phyloP scores from a whole-genome alignment of 2,888 invertebrate genomes.

The Oscheius sp. region DNA sequence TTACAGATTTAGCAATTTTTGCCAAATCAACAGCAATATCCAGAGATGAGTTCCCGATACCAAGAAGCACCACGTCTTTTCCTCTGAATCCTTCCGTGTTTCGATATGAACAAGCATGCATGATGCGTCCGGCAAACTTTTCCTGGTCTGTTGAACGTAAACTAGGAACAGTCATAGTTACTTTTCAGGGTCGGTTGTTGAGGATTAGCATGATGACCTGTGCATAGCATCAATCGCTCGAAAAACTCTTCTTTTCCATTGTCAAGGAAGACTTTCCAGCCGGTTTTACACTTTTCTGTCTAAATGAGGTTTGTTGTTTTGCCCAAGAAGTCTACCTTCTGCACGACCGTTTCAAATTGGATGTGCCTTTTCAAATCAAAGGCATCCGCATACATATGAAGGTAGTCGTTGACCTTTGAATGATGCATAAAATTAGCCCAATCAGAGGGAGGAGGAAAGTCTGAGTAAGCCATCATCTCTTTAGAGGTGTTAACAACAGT shows the following conservation, averaged over 20 bases:
- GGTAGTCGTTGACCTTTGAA: constrained; percentile 61
- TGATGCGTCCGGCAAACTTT: constrained; percentile 64
- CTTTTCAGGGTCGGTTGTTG: constrained; percentile 72
- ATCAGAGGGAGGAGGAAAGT: constrained; percentile 68
- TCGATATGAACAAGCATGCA: constrained; percentile 71
- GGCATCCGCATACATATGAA: constrained; percentile 66
- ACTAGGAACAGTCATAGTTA: constrained; percentile 14
- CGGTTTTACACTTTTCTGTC: constrained; percentile 48
- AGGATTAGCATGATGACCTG: constrained; percentile 76
- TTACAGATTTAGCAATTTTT: constrained; percentile 67
- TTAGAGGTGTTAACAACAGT: constrained; percentile 75
- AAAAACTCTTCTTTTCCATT: constrained; percentile 68
- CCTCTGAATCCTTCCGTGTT: constrained; percentile 71
- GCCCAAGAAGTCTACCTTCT: constrained; percentile 52
- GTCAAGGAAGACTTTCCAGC: constrained; percentile 56
- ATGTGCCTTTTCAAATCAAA: constrained; percentile 65
- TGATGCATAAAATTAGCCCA: constrained; percentile 70
- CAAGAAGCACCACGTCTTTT: constrained; percentile 75
- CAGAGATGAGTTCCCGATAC: constrained; percentile 76
- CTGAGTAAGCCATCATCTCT: constrained; percentile 74
- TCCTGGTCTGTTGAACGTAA: constrained; percentile 71
- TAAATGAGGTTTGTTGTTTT: not conserved
- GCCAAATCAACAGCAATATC: constrained; percentile 76
- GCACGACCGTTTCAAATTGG: constrained; percentile 67
- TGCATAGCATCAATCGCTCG: constrained; percentile 76